Evolutionary conservation across 2,113 vertebrate species (phyloP).

Genomic region (Pachypanchax playfairii): DNA sequence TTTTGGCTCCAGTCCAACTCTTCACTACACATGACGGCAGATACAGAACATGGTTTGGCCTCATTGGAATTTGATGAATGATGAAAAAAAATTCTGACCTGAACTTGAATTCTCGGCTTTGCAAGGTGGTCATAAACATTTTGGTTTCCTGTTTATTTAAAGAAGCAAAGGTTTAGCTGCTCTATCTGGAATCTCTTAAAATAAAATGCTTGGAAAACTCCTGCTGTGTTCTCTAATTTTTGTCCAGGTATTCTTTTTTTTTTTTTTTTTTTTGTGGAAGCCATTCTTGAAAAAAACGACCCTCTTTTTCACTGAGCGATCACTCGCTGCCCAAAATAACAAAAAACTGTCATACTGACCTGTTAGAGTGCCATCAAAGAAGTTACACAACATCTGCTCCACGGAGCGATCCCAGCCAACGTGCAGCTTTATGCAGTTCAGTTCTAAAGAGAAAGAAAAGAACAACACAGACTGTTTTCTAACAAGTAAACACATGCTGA

Average conservation of each 20-base stretch:
- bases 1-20: constrained; percentile 50
- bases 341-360: constrained; percentile 7
- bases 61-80: constrained; percentile 53
- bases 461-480: constrained; percentile 30
- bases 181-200: constrained; percentile 59
- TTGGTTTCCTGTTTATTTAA: constrained; percentile 73
- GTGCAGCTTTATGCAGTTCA: constrained; percentile 69
- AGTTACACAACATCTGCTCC: constrained; percentile 72
- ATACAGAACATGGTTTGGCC: constrained; percentile 34
- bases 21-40: constrained; percentile 31
- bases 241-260: constrained; percentile 8
- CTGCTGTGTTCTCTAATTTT: constrained; percentile 13
- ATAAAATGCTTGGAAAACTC: constrained; percentile 34
- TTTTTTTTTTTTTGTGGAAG: constrained; percentile 1
- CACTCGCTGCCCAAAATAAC: too few species aligned
- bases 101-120: constrained; percentile 49
- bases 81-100: constrained; percentile 47
- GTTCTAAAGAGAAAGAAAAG: constrained; percentile 18
- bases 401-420: constrained; percentile 62
- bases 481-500: constrained; percentile 37
- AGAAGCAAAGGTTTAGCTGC: constrained; percentile 40
- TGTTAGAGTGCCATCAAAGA: constrained; percentile 43
- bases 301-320: too few species aligned
- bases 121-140: constrained; percentile 56
- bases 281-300: not conserved